Conservation (phyloP, 2,888 invertebrate genomes). For the Odontothrips loti region DNA sequence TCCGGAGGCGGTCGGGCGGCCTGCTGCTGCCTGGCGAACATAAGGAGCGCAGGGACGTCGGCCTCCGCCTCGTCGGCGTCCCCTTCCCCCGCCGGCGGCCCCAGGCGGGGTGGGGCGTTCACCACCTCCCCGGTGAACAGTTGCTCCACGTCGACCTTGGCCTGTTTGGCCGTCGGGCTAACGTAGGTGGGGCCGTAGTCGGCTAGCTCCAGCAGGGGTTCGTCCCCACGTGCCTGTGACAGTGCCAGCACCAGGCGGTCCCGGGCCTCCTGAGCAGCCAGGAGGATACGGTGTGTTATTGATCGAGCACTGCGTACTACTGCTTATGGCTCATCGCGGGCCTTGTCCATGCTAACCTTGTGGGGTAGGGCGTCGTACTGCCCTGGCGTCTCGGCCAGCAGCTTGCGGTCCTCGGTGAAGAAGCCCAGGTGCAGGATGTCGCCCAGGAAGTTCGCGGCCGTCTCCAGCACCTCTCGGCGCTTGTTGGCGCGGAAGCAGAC, state of each 20-base stretch:
- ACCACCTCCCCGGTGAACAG: background rate
- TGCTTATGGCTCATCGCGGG: background rate
- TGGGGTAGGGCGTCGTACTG: background rate
- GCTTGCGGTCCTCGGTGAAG: background rate
- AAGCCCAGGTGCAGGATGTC: conserved; percentile 2
- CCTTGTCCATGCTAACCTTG: background rate
- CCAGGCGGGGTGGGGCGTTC: background rate
- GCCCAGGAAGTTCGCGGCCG: background rate
- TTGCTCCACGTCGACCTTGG: background rate
- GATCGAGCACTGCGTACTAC: background rate
- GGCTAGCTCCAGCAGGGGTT: background rate
- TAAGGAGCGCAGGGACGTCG: background rate
- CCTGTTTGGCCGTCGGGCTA: background rate
- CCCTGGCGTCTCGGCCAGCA: background rate
- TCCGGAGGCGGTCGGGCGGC: background rate
- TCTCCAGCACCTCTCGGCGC: background rate
- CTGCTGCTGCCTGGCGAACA: background rate
- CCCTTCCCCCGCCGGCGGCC: background rate
- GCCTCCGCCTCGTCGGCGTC: background rate
- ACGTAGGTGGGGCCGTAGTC: background rate
- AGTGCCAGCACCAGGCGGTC: background rate
- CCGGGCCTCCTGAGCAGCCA: background rate
- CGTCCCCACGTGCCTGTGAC: background rate
- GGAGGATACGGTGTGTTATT: background rate
- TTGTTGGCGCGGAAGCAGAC: background rate